Conservation (phyloP, 2,797 vertebrate genomes). For the Sebastes itinus region DNA sequence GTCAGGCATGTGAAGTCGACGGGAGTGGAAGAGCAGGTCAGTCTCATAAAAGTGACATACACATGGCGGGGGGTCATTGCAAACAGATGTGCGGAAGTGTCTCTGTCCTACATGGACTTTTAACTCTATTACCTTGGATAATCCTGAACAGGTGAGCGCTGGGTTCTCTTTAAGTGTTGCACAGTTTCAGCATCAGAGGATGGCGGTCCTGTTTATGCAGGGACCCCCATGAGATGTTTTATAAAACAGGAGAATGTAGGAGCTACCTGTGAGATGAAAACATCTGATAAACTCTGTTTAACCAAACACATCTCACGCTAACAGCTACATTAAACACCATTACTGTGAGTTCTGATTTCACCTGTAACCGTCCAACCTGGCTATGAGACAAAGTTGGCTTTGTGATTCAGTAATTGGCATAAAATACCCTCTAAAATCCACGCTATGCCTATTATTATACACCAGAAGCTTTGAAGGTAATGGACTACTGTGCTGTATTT, state of each 20-base stretch:
- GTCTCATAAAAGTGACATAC: slow-evolving; percentile 49
- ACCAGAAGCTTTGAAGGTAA: slow-evolving; percentile 37
- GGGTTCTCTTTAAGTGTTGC: slow-evolving; percentile 29
- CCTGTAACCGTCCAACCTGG: slow-evolving; percentile 11
- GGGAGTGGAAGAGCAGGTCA: slow-evolving; percentile 32
- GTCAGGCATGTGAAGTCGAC: slow-evolving; percentile 3
- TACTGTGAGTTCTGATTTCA: slow-evolving; percentile 14
- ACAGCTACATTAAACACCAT: neutral
- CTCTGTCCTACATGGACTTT: slow-evolving; percentile 35
- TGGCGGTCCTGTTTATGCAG: neutral
- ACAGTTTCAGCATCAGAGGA: neutral
- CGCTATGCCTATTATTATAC: slow-evolving; percentile 20
- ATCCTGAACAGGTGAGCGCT: slow-evolving; percentile 59
- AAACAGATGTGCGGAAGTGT: slow-evolving; percentile 59
- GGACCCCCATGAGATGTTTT: neutral
- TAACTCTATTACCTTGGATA: slow-evolving; percentile 53
- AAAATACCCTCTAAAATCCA: slow-evolving; percentile 40
- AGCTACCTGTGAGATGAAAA: slow-evolving; percentile 2
- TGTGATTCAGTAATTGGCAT: slow-evolving; percentile 22
- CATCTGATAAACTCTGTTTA: neutral
- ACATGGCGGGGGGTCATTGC: slow-evolving; percentile 23
- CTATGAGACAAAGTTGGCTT: slow-evolving; percentile 8
- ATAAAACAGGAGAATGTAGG: neutral
- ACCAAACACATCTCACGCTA: neutral
- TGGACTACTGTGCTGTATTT: slow-evolving; percentile 49